Conservation (phyloP, 2,113 vertebrate species). For the Nibea albiflora region DNA sequence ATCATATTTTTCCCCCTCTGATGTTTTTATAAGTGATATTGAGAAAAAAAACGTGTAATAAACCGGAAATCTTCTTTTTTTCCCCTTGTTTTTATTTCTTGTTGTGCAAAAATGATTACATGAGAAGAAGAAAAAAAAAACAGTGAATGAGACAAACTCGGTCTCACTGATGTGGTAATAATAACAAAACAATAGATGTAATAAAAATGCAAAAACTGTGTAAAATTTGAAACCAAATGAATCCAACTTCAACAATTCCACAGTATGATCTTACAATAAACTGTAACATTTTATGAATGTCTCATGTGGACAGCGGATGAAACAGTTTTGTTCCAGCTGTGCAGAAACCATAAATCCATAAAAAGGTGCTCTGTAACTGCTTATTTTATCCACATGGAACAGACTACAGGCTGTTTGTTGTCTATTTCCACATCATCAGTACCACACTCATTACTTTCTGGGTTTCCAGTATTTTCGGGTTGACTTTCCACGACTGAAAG, state of each 20-base stretch:
- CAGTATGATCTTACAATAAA: neutral
- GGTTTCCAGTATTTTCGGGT: neutral
- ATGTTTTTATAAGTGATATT: too few relatives aligned
- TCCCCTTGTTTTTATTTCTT: too few relatives aligned
- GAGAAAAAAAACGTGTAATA: neutral
- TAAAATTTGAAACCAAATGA: neutral
- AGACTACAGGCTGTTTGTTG: neutral
- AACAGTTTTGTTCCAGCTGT: neutral
- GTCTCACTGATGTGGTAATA: neutral
- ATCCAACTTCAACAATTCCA: neutral
- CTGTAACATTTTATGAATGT: neutral
- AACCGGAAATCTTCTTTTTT: neutral
- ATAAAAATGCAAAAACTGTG: neutral
- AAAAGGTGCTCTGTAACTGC: neutral
- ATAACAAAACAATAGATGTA: neutral
- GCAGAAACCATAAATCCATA: neutral
- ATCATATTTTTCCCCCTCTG: too few relatives aligned
- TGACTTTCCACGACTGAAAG: constrained; percentile 29
- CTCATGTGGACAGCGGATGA: neutral
- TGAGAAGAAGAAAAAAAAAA: neutral
- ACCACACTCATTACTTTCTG: constrained; percentile 23
- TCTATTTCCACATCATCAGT: constrained; percentile 29
- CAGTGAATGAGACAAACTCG: neutral
- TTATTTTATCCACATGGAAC: constrained; percentile 19
- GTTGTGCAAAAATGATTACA: too few relatives aligned